A percentile compares a stretch with the other conserved stretches of the same genome.
These are phyloP conservation scores for Acanthornis magna DNA, from an alignment of 2,797 vertebrate genomes.

Conservation along the genomic window DNA sequence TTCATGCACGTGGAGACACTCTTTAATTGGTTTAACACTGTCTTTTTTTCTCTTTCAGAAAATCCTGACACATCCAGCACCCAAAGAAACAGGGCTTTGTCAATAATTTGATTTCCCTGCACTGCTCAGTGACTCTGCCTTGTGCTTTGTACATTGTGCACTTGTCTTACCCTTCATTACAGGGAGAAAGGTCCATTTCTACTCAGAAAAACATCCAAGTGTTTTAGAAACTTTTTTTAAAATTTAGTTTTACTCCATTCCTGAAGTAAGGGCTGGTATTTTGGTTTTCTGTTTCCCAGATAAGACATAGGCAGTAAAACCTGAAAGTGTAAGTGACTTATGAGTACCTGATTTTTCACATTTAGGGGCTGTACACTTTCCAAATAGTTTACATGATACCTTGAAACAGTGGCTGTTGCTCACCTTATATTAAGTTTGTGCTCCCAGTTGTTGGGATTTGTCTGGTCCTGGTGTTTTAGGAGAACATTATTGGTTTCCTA, in stretches of 20 bases:
- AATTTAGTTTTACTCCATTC: background rate
- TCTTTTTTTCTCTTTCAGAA: background rate
- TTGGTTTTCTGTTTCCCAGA: background rate
- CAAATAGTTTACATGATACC: background rate
- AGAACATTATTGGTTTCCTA: background rate
- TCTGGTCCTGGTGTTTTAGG: background rate
- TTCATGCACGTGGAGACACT: background rate
- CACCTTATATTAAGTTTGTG: background rate
- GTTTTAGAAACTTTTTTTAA: background rate
- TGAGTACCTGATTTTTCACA: background rate
- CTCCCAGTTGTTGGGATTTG: background rate
- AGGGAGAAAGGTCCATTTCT: background rate
- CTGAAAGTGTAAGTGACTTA: background rate
- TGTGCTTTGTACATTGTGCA: background rate
- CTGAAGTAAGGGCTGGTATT: background rate
- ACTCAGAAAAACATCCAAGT: background rate
- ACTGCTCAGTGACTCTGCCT: background rate
- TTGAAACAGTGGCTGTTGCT: background rate
- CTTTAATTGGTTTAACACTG: background rate
- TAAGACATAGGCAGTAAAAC: background rate
- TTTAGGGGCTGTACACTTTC: background rate
- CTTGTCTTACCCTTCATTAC: background rate
- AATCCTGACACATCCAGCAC: background rate
- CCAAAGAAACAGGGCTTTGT: background rate
- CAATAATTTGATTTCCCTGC: background rate